Conservation (phyloP, 23 tunicate species). For the Phallusia fumigata region DNA sequence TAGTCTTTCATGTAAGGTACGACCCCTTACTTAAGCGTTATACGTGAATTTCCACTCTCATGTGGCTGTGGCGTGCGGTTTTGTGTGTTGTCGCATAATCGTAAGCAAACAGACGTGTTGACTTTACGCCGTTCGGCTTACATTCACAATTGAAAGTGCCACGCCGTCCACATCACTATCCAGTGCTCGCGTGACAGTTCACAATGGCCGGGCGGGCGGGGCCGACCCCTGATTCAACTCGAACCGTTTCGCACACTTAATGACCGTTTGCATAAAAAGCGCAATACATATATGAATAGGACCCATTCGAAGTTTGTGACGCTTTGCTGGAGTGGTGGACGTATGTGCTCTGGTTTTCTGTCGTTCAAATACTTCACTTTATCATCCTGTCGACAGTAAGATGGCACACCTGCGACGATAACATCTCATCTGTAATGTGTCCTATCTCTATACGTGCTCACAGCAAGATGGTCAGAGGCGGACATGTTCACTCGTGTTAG, state of each 20-base stretch:
- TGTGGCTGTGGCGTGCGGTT: neutral
- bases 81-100: slow-evolving; percentile 7
- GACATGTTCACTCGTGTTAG: too few species aligned
- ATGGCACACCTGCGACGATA: too few species aligned
- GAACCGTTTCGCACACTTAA: neutral
- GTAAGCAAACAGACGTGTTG: neutral
- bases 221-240: neutral
- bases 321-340: too few species aligned
- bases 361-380: too few species aligned
- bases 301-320: neutral
- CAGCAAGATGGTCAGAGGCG: too few species aligned
- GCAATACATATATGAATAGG: neutral
- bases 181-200: slow-evolving; percentile 12
- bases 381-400: too few species aligned
- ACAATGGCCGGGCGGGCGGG: slow-evolving; percentile 12
- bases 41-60: neutral
- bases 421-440: too few species aligned
- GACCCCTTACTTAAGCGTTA: neutral
- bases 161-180: neutral
- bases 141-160: slow-evolving; percentile 5
- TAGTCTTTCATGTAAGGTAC: neutral
- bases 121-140: slow-evolving; percentile 1
- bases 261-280: neutral
- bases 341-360: too few species aligned
- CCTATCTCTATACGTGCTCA: too few species aligned